Evolutionary conservation across 2,888 invertebrate genomes (phyloP).

Genomic region (Nasonia oneida): DNA sequence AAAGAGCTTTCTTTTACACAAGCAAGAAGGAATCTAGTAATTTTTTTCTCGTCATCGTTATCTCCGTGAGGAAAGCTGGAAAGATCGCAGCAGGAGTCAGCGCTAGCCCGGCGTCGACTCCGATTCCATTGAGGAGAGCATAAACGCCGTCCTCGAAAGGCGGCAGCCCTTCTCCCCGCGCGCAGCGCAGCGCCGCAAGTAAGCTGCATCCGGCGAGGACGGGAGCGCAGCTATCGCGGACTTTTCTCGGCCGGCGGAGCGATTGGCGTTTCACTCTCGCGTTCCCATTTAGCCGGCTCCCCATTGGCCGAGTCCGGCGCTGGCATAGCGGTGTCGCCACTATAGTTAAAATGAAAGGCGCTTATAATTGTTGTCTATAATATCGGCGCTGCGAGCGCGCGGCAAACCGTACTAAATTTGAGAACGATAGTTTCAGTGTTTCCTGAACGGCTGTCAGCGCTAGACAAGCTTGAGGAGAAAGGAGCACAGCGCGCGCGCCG

Average conservation of each 20-base stretch:
- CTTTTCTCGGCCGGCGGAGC: constrained; percentile 44
- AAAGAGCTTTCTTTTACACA: constrained; percentile 23
- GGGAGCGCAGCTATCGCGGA: background rate
- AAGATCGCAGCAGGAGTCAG: too few relatives aligned
- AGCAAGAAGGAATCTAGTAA: background rate
- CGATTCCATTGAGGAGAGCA: too few relatives aligned
- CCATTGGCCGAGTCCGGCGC: constrained; percentile 66
- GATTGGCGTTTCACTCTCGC: constrained; percentile 77
- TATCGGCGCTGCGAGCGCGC: constrained; percentile 61
- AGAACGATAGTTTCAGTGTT: constrained; percentile 78
- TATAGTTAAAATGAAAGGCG: constrained; percentile 78
- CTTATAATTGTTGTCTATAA: constrained; percentile 75
- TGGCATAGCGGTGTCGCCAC: constrained; percentile 74
- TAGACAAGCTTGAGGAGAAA: constrained; percentile 71
- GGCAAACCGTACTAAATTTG: constrained; percentile 73
- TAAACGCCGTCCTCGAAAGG: too few relatives aligned
- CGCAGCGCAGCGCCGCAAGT: too few relatives aligned
- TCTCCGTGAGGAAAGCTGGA: too few relatives aligned
- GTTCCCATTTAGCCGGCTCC: constrained; percentile 75
- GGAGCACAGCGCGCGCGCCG: constrained; percentile 52
- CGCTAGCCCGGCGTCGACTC: too few relatives aligned
- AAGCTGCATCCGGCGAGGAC: too few relatives aligned
- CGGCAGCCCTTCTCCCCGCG: too few relatives aligned
- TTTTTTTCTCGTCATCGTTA: background rate
- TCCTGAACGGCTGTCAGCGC: constrained; percentile 79